phyloP scores from a whole-genome alignment of 2,113 vertebrate species.

The Lepus timidus region DNA sequence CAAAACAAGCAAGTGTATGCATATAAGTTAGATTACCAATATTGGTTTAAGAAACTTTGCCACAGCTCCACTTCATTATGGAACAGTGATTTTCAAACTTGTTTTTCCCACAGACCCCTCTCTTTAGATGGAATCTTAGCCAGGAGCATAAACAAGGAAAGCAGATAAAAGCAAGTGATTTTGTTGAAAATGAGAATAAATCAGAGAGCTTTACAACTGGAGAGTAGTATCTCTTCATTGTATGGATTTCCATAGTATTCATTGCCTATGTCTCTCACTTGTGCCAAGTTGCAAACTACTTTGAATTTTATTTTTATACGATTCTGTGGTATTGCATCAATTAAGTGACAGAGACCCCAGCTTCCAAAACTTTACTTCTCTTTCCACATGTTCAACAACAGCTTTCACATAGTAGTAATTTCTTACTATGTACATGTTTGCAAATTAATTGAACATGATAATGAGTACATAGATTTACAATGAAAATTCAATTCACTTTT shows the following conservation, averaged over 20 bases:
- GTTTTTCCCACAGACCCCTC: constrained; percentile 43
- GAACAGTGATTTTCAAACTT: constrained; percentile 52
- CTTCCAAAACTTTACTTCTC: background rate
- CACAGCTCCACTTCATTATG: constrained; percentile 13
- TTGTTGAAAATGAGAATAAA: constrained; percentile 62
- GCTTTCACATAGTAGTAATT: background rate
- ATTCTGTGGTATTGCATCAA: background rate
- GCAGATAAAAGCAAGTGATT: constrained; percentile 67
- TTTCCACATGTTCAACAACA: background rate
- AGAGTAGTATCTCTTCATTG: background rate
- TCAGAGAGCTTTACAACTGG: constrained; percentile 55
- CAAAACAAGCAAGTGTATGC: constrained; percentile 46
- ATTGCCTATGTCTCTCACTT: background rate
- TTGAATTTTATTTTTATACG: constrained; percentile 53
- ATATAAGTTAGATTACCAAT: background rate
- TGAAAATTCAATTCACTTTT: background rate
- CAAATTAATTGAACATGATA: background rate
- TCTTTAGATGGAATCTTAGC: constrained; percentile 66
- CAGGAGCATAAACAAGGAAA: constrained; percentile 76
- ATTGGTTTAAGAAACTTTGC: constrained; percentile 40
- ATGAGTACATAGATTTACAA: background rate
- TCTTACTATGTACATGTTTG: background rate
- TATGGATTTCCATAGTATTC: constrained; percentile 54
- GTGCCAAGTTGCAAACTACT: constrained; percentile 12
- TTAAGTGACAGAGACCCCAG: background rate